These are phyloP conservation scores for Diploscapter pachys DNA, from an alignment of 1,140 invertebrate genomes.

Conservation along the genomic window DNA sequence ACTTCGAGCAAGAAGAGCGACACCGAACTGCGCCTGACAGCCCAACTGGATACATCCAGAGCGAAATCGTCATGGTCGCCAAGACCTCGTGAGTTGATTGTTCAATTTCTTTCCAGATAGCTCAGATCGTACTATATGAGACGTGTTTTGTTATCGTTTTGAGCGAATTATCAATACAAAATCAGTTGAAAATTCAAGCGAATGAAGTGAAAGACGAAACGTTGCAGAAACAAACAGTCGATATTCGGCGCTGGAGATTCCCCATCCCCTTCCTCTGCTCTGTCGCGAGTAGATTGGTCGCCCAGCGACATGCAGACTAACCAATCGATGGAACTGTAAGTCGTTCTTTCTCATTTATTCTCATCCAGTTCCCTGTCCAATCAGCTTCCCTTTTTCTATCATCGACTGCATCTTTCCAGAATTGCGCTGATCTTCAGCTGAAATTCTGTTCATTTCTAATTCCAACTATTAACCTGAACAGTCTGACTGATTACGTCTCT, in stretches of 20 bases:
- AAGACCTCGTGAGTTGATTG: conserved; percentile 45
- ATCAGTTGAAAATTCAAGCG: no score
- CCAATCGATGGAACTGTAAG: conserved; percentile 56
- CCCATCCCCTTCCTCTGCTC: conserved; percentile 52
- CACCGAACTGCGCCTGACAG: conserved; percentile 49
- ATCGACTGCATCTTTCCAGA: conserved; percentile 1
- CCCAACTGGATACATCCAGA: conserved; percentile 50
- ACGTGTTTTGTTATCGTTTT: conserved; percentile 12
- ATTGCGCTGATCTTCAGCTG: conserved; percentile 45
- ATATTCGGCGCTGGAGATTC: conserved; percentile 47
- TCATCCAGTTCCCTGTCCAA: conserved; percentile 6
- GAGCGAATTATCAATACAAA: conserved; percentile 36
- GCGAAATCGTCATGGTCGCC: conserved; percentile 59
- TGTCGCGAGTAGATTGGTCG: conserved; percentile 54
- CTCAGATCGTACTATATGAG: conserved; percentile 6
- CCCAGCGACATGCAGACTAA: conserved; percentile 45
- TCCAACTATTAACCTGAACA: no score
- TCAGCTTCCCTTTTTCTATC: neutral
- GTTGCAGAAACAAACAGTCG: conserved; percentile 18
- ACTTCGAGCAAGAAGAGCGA: conserved; percentile 53
- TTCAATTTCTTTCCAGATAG: neutral
- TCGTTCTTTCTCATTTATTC: conserved; percentile 1
- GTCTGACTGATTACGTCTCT: no score
- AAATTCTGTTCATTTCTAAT: conserved; percentile 31
- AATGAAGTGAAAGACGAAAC: no score